Base-by-base conservation (phyloP, 2,888 invertebrate genomes). In the Stramonita haemastoma region DNA sequence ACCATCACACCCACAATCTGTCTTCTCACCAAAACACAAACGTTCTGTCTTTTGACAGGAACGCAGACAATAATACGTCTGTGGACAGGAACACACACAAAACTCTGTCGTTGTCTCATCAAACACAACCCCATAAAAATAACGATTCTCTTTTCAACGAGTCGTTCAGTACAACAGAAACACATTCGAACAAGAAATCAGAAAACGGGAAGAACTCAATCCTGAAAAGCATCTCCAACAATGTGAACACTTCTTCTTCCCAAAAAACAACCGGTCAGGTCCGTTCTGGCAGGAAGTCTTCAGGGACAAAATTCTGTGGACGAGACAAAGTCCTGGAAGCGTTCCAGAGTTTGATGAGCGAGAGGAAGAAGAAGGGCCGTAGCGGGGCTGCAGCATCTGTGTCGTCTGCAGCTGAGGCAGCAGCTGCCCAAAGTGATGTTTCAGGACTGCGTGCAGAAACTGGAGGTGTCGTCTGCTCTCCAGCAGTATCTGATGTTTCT, bases 401-500 rank as follows among this genome's bases (percentile, higher is more conserved):
- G 88, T 36, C 60, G 88, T n/a, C 17, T 88, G 83, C 83, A 36
- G 83, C 36, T 88, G 34, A 29, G 88, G 17, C 17, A 11, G 0
- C 81, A 66, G n/a, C 66, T 88, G 83, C 66, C 88, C 34, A 34
- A 29, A n/a, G 66, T 60, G 13, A 26, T n/a, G 6, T 88, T 88
- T 66, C 88, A 57, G 60, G 46, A 88, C 34, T 57, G 32, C 0
- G 88, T 88, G 15, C 34, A 34, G 22, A 19, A 36, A 34, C 83
- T 88, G 57, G 88, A 88, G 66, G 60, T 88, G 29, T 81, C 88
- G 46, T 6, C 83, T 60, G 83, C 60, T 0, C 29, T 88, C 66
- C 57, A 83, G 0, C 81, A 83, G 66, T 88, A 66, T 83, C 81
- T 88, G 15, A 88, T 88, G 88, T 88, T 88, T 32, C 81, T n/a